Conservation (phyloP, 2,113 vertebrate species). For the Heterochromis multidens region DNA sequence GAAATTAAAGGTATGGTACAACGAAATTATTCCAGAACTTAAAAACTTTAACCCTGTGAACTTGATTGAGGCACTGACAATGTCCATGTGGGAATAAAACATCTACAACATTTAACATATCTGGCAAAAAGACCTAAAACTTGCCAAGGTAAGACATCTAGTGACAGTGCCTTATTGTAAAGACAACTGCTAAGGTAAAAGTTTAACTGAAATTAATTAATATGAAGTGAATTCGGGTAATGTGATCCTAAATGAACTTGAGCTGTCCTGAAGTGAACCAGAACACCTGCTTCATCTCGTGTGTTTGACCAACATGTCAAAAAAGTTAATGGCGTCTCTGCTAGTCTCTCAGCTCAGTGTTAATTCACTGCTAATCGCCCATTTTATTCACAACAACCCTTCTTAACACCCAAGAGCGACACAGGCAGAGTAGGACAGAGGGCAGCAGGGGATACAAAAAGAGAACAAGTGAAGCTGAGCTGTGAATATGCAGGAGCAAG, state of each 20-base stretch:
- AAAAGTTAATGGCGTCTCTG: background rate
- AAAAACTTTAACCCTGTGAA: background rate
- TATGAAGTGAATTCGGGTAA: background rate
- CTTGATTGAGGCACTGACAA: background rate
- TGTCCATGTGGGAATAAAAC: background rate
- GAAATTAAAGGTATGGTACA: conserved; percentile 93
- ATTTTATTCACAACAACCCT: background rate
- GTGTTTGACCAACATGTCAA: background rate
- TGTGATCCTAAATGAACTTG: background rate
- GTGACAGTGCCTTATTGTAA: background rate
- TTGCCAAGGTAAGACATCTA: background rate
- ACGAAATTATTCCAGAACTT: background rate
- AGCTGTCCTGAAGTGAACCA: background rate
- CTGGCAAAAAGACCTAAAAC: background rate
- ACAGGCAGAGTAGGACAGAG: background rate
- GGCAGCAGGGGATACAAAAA: background rate
- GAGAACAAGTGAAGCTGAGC: background rate
- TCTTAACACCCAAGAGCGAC: background rate
- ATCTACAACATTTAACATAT: background rate
- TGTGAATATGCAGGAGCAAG: background rate
- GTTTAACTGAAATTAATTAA: background rate
- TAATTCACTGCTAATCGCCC: conserved; percentile 16
- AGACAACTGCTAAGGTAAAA: background rate
- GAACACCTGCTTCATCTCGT: background rate
- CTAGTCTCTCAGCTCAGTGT: background rate